Conservation (phyloP, 2,888 invertebrate species). For the Altica lythri region DNA sequence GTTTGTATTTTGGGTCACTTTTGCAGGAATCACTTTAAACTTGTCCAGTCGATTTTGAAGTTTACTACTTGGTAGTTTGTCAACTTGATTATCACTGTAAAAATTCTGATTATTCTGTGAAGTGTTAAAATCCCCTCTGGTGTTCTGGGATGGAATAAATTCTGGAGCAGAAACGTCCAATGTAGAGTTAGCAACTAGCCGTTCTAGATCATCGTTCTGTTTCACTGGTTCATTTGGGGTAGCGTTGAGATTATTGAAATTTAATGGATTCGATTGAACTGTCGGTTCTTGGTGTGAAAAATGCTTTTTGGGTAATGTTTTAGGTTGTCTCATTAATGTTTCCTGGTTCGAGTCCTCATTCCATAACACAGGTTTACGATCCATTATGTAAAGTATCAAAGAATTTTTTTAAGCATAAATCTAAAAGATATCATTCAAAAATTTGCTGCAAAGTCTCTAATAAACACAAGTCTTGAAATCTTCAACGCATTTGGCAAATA, state of each 20-base stretch:
- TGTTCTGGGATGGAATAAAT: conserved; percentile 65
- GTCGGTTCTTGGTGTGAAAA: conserved; percentile 13
- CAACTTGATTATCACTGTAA: conserved; percentile 20
- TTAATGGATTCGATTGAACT: conserved; percentile 10
- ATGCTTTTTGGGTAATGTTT: conserved; percentile 11
- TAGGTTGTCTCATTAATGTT: conserved; percentile 28
- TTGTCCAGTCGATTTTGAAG: conserved; percentile 46
- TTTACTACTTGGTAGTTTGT: conserved; percentile 27
- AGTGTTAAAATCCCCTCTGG: too few relatives aligned
- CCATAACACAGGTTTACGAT: conserved; percentile 30
- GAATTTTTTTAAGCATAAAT: conserved; percentile 10
- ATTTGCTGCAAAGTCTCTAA: conserved; percentile 9
- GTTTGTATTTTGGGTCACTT: conserved; percentile 1
- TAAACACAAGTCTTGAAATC: conserved; percentile 17
- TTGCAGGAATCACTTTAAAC: conserved; percentile 30
- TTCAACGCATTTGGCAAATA: conserved; percentile 12
- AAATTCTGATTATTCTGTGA: conserved; percentile 45
- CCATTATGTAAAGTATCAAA: conserved; percentile 25
- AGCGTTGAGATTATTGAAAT: conserved; percentile 4
- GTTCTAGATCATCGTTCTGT: conserved; percentile 25
- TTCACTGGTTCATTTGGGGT: conserved; percentile 5
- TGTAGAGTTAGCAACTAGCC: conserved; percentile 39
- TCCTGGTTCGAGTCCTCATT: conserved; percentile 16
- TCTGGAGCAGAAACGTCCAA: conserved; percentile 65
- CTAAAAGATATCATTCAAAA: conserved; percentile 8